Evolutionary conservation across 2,113 vertebrate genomes (phyloP), one percentile per base, ranked within the genome.

Genomic region (Calcarius ornatus): DNA sequence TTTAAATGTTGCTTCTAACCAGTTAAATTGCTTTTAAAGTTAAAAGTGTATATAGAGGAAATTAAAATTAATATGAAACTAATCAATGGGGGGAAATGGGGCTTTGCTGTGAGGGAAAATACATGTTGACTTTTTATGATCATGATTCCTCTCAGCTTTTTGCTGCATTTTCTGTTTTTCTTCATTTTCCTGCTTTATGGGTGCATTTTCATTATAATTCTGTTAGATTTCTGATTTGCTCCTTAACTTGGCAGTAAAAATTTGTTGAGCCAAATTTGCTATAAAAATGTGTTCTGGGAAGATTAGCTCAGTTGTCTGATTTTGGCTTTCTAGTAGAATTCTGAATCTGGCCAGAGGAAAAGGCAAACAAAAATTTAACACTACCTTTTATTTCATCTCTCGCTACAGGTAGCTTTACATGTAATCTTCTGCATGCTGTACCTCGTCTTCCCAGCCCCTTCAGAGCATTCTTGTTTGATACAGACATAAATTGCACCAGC

Each of bases 381-480:
- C 22, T 79, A 16, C n/a, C 14, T 77, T 81, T 89, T 89, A 65
- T 22, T 91, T 89, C 12, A n/a, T 84, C 77, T 87, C 12, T 88
- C 42, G 19, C 63, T 82, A 19, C 33, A 60, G 72, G 75, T 40
- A 66, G 64, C 48, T 88, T 86, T 83, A 48, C 27, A 13, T 22
- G 40, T 63, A 61, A 82, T 37, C 53, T 94, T 53, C 51, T 25
- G 9, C 24, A 50, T 57, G 31, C 87, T 63, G 57, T 35, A 35
- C 75, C 73, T 72, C 0, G 0, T 88, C 23, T 54, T 86, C 78
- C 60, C 48, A 61, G 70, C 75, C 91, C 12, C 14, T 51, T 76
- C 75, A 88, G 78, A 88, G 87, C 77, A 82, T 87, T 94, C 85
- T 76, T 96, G 81, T 93, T 97, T 95, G 91, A 70, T 87, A 68